Conservation (phyloP, 2,113 vertebrate genomes). For the Brachionichthys hirsutus region DNA sequence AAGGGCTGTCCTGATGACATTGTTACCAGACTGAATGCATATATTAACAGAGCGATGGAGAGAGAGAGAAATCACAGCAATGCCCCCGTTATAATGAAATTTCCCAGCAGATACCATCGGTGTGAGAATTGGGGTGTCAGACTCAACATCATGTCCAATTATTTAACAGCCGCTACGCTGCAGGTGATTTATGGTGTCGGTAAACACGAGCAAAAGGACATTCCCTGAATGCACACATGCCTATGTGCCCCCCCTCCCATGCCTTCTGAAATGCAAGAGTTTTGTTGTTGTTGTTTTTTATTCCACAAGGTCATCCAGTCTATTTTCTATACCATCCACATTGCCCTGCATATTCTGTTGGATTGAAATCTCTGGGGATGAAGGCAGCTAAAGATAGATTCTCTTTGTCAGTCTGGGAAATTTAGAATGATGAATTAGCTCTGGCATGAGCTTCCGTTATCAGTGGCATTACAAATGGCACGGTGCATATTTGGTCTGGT, state of each 20-base stretch:
- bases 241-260: constrained; percentile 9
- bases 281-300: neutral
- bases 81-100: neutral
- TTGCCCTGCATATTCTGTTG: too few species aligned
- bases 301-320: too few species aligned
- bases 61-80: constrained; percentile 1
- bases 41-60: neutral
- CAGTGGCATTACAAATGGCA: constrained; percentile 44
- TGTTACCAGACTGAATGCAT: constrained; percentile 14
- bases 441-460: constrained; percentile 44
- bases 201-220: constrained; percentile 10
- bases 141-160: constrained; percentile 7
- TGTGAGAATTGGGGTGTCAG: constrained; percentile 9
- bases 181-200: constrained; percentile 14
- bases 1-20: constrained; percentile 9
- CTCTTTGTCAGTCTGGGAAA: constrained; percentile 60
- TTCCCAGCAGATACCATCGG: constrained; percentile 26
- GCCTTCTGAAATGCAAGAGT: constrained; percentile 10
- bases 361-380: constrained; percentile 45
- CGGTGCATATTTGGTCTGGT: constrained; percentile 27
- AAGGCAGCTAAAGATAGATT: constrained; percentile 47
- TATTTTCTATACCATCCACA: too few species aligned
- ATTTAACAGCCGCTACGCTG: neutral
- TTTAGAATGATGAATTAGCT: constrained; percentile 44
- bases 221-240: neutral